Conservation (phyloP, 2,113 vertebrate genomes). For the Toxotes chatareus region DNA sequence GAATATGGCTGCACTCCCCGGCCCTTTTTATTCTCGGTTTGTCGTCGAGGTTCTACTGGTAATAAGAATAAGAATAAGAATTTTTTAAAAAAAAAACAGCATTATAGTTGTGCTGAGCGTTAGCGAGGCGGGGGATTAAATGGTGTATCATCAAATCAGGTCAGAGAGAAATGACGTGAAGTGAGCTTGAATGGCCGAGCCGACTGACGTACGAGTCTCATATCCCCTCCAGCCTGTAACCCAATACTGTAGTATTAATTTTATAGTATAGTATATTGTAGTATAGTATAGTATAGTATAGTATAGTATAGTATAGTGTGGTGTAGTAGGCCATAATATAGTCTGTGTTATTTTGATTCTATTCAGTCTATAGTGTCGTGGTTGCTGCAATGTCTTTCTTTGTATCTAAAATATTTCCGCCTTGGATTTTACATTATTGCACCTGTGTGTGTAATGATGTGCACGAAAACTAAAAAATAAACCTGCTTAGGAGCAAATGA, state of each 20-base stretch:
- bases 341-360: neutral
- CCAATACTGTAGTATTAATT: neutral
- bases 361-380: neutral
- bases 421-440: neutral
- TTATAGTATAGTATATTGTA: constrained; percentile 5
- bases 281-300: constrained; percentile 11
- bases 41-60: neutral
- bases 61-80: neutral
- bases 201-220: constrained; percentile 2
- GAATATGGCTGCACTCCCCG: no score
- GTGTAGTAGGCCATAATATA: no score
- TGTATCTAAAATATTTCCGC: neutral
- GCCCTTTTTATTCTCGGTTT: neutral
- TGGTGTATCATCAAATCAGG: constrained; percentile 63
- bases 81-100: neutral
- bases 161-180: constrained; percentile 61
- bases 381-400: neutral
- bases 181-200: constrained; percentile 43
- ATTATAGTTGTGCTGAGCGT: constrained; percentile 16
- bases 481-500: no score
- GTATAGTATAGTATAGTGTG: neutral
- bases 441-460: neutral
- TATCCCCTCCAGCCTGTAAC: constrained; percentile 5
- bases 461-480: neutral
- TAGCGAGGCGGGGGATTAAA: constrained; percentile 42